Evolutionary conservation across 1,140 invertebrate genomes (phyloP).

Genomic region (Chironomus striatipennis): DNA sequence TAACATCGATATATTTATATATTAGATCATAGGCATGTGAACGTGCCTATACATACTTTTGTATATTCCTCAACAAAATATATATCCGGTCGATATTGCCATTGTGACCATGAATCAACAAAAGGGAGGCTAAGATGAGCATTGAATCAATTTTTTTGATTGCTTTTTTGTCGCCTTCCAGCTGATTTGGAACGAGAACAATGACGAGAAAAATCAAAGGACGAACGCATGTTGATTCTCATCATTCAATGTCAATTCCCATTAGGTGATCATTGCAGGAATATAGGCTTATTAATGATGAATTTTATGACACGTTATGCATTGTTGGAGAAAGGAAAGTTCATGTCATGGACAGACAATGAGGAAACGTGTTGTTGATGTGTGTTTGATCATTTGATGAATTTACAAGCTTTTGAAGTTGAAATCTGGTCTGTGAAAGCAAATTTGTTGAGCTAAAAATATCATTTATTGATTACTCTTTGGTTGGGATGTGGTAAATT

Average conservation of each 20-base stretch:
- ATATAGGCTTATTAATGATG: no score
- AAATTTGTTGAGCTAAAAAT: no score
- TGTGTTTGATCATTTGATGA: no score
- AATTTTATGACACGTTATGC: no score
- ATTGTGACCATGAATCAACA: conserved; percentile 12
- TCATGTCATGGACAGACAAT: no score
- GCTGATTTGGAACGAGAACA: not conserved
- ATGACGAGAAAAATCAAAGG: not conserved
- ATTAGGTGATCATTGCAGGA: not conserved
- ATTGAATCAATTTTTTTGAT: conserved; percentile 1
- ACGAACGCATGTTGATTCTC: not conserved
- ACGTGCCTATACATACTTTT: conserved; percentile 8
- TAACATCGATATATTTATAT: not conserved
- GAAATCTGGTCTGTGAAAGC: no score
- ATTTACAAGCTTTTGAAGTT: no score
- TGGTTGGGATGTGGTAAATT: no score
- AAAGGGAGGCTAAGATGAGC: not conserved
- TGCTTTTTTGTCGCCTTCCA: conserved; percentile 5
- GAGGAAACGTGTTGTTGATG: no score
- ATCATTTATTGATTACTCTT: no score
- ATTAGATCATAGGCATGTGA: not conserved
- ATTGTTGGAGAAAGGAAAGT: no score
- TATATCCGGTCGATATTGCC: not conserved
- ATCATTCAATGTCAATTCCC: conserved; percentile 7
- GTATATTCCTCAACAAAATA: not conserved